Evolutionary conservation across 2,888 invertebrate species (phyloP), one percentile per base, ranked within the genome.

Genomic region (Caenorhabditis sp.): DNA sequence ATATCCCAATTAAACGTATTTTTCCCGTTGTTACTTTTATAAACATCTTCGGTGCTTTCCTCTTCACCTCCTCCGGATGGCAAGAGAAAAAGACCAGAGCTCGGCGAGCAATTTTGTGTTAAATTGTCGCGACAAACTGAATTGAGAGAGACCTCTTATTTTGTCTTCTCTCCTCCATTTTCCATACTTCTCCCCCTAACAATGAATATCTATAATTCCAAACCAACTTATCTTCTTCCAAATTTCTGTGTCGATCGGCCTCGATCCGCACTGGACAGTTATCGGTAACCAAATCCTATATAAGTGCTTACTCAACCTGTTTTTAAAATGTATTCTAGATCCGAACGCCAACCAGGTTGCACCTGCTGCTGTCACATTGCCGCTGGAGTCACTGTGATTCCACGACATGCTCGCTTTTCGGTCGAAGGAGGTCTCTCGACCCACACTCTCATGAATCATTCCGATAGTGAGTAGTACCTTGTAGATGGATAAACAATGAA

Each of bases 291-390:
- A 2, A 22, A 51, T 16, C 4, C 14, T 54, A 24, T 26, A 10
- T 10, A 3, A 54, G 22, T 10, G 14, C 2, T 16, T 26, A 26
- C 12, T 38, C 2, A 22, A 8, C 6, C 7, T 16, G 24, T 35
- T 56, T 0, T 24, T 14, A 19, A n/a, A n/a, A n/a, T n/a, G n/a
- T 68, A 10, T 58, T 83, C 35, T 77, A 87, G 87, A 80, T 77
- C 85, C 3, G 82, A 84, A 58, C 85, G 87, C 10, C 80, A 84
- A 31, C 83, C 87, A 12, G 87, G 87, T 7, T 87, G 87, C 58
- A 77, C 79, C 6, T 87, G 87, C 54, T 75, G 86, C 38, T 87
- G 87, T 70, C 87, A 87, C 44, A 81, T 87, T 19, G 82, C 83
- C n/a, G 74, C 86, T n/a, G 85, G 81, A 14, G 85, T 86, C 26